Evolutionary conservation across 1,140 invertebrate species (phyloP).

Genomic region (Stegodyphus dumicola): DNA sequence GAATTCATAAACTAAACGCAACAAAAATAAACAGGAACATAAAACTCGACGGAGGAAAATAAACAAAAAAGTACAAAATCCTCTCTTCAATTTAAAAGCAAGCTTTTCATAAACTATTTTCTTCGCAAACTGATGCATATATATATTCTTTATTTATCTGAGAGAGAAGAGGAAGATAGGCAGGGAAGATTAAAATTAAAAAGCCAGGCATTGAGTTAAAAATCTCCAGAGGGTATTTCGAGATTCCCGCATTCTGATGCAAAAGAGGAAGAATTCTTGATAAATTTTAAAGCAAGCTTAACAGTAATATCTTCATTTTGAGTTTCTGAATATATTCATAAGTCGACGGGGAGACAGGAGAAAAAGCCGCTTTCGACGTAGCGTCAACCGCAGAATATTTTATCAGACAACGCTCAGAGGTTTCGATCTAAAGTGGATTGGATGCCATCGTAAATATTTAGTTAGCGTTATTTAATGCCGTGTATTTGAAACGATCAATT

Average conservation of each 20-base stretch:
- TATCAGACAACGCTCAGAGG: too few species aligned
- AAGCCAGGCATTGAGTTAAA: conserved; percentile 22
- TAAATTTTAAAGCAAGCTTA: conserved; percentile 15
- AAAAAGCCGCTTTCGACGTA: too few species aligned
- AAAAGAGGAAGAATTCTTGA: not conserved
- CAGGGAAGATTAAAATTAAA: conserved; percentile 29
- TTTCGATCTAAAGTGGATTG: too few species aligned
- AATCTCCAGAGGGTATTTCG: conserved; percentile 12
- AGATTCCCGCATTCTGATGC: not conserved
- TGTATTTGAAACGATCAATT: too few species aligned
- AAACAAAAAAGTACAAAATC: not conserved
- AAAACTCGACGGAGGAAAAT: not conserved
- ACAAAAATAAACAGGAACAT: too few species aligned
- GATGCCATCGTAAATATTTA: too few species aligned
- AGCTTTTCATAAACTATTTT: conserved; percentile 27
- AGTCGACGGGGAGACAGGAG: too few species aligned
- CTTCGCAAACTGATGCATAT: conserved; percentile 12
- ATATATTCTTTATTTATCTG: conserved; percentile 13
- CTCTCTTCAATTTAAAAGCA: not conserved
- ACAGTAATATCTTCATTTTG: too few species aligned
- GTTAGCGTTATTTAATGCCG: too few species aligned
- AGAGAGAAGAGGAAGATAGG: not conserved
- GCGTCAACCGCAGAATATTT: too few species aligned
- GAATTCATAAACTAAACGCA: too few species aligned
- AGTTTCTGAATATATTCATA: too few species aligned